Percentiles rank a stretch among this genome's conserved stretches.
phyloP scores from a whole-genome alignment of 2,797 vertebrate genomes.

The Hirundo rustica region DNA sequence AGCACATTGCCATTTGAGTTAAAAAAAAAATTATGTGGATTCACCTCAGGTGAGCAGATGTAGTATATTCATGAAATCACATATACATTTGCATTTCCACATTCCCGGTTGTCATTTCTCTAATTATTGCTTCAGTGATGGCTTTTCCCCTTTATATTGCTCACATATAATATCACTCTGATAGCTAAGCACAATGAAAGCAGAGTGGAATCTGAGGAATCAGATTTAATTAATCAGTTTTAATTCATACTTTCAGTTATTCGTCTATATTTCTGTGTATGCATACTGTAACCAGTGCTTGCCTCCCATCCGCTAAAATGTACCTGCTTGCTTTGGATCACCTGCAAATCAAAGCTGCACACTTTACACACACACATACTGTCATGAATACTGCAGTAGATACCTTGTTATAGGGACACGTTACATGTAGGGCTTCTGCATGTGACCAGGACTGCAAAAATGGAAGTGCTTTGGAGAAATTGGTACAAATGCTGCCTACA shows the following conservation, averaged over 20 bases:
- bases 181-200: background rate
- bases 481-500: background rate
- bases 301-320: rapidly evolving
- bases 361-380: background rate
- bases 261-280: background rate
- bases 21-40: background rate
- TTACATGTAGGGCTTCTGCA: background rate
- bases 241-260: background rate
- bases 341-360: background rate
- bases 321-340: background rate
- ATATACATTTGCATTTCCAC: background rate
- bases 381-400: background rate
- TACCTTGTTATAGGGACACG: background rate
- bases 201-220: background rate
- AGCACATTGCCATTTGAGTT: background rate
- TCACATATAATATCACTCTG: background rate
- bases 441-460: background rate
- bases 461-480: background rate
- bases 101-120: background rate
- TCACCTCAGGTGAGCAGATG: background rate
- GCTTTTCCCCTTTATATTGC: background rate
- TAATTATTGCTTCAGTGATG: background rate
- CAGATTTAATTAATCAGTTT: background rate
- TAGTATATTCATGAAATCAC: background rate
- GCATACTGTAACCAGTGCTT: background rate